phyloP scores from a whole-genome alignment of 2,888 invertebrate species.

The Drosophila bunnanda region DNA sequence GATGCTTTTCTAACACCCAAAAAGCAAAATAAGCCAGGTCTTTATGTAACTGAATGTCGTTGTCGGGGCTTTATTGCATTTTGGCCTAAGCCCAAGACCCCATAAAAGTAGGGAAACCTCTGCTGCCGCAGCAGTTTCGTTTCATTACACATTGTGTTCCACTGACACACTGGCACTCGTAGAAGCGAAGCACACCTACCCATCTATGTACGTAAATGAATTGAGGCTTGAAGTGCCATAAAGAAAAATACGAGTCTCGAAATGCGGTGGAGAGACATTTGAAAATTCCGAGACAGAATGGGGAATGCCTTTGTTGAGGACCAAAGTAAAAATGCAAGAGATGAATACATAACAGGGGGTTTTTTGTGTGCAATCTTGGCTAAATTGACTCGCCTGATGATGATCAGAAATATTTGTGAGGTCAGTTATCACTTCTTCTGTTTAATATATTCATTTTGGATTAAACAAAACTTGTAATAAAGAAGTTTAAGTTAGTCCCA shows the following conservation, averaged over 20 bases:
- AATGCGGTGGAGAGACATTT: conserved; percentile 11
- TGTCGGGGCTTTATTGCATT: conserved; percentile 49
- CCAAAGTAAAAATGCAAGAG: background rate
- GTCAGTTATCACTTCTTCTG: background rate
- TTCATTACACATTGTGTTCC: conserved; percentile 55
- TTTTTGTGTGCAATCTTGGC: background rate
- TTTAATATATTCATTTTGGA: no score
- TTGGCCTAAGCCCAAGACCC: conserved; percentile 4
- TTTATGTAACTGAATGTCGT: conserved; percentile 48
- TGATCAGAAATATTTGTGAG: no score
- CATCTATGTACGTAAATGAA: conserved; percentile 31
- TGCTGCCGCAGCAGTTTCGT: conserved; percentile 49
- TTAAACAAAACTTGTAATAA: no score
- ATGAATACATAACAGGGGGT: background rate
- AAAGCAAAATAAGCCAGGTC: conserved; percentile 9
- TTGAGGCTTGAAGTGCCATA: conserved; percentile 33
- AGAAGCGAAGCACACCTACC: conserved; percentile 13
- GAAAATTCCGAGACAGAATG: background rate
- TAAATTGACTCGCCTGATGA: background rate
- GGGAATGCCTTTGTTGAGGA: background rate
- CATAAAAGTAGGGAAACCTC: conserved; percentile 34
- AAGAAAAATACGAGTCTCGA: conserved; percentile 28
- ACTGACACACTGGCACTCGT: conserved; percentile 57
- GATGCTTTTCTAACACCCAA: conserved; percentile 41
- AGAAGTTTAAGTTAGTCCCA: background rate